Percentiles rank a stretch among this genome's conserved stretches.
phyloP scores from a whole-genome alignment of 1,140 invertebrate species.

The Linepithema humile region DNA sequence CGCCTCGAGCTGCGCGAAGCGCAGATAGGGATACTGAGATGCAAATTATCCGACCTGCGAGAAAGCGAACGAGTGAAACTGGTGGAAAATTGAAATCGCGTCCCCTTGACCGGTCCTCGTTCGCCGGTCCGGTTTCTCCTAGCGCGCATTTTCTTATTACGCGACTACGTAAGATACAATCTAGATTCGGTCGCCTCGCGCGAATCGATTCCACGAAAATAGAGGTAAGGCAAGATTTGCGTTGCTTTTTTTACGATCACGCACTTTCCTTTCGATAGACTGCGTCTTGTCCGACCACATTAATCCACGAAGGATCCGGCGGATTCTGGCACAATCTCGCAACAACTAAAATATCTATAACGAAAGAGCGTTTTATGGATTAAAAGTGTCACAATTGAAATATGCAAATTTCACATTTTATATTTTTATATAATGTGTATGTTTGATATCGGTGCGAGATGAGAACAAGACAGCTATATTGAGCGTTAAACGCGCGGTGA shows the following conservation, averaged over 20 bases:
- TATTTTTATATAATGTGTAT: not conserved
- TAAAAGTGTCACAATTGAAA: not conserved
- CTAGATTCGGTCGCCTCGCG: not conserved
- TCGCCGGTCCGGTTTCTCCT: constrained; percentile 42
- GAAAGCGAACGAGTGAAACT: constrained; percentile 61
- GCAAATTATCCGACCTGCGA: constrained; percentile 74
- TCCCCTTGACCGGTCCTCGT: constrained; percentile 34
- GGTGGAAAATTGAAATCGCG: constrained; percentile 54
- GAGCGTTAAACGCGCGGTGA: constrained; percentile 36
- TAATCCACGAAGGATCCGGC: not conserved
- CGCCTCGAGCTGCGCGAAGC: constrained; percentile 66
- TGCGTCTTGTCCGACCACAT: not conserved
- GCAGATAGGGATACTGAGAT: constrained; percentile 72
- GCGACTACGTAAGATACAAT: constrained; percentile 29
- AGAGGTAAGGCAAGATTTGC: not conserved
- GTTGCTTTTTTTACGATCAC: not conserved
- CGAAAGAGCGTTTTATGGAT: not conserved
- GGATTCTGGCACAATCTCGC: not conserved
- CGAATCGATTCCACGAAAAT: constrained; percentile 43
- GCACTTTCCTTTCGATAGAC: not conserved
- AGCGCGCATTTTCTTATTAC: constrained; percentile 21
- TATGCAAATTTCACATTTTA: not conserved
- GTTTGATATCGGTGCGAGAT: not conserved
- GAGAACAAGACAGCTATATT: constrained; percentile 30
- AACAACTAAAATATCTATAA: too few species aligned